Evolutionary conservation across 2,797 vertebrate species (phyloP), one percentile per base, ranked within the genome.

Genomic region (Holocentrus rufus): DNA sequence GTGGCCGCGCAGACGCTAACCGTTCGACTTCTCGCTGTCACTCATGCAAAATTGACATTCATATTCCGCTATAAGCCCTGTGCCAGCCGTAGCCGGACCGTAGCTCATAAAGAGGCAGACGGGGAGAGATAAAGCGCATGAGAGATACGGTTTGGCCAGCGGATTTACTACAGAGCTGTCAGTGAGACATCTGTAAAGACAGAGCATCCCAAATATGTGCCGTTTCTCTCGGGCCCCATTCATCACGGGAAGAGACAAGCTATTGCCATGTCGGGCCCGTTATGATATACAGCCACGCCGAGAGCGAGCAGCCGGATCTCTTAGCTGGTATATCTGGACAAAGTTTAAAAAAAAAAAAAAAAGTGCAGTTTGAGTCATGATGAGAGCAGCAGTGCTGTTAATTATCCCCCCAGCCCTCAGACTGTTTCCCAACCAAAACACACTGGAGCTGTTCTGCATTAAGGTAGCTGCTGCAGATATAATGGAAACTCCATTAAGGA

Each of bases 151-250:
- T 56, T 62, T 23, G 49, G 69, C 69, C 72, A 20, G 68, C 20
- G 76, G 80, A 87, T 90, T 87, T 80, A 80, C 71, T 22, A 11
- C 68, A 2, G 52, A 77, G 72, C 61, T 80, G 79, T 86, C 84
- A 77, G 58, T 57, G 10, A 46, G 83, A 76, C 83, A 62, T 88
- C 76, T 81, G 73, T 78, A 67, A 69, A 84, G 75, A 69, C 57
- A 2, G 76, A 85, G 69, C 65, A 36, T 85, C 72, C 78, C 62
- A 44, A 74, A 86, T 81, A 84, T 83, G 79, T 69, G 79, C 60
- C 1, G 7, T 55, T 79, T 66, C 76, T 78, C 75, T n/a, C 0
- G 11, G 39, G 81, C 65, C 17, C 61, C 78, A 76, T 90, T 83
- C 68, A 84, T 91, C 85, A 86, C 46, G 4, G 2, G 3, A 2